These are phyloP conservation scores for Spheniscus mendiculus DNA, from an alignment of 2,113 vertebrate species.

Conservation along the genomic window DNA sequence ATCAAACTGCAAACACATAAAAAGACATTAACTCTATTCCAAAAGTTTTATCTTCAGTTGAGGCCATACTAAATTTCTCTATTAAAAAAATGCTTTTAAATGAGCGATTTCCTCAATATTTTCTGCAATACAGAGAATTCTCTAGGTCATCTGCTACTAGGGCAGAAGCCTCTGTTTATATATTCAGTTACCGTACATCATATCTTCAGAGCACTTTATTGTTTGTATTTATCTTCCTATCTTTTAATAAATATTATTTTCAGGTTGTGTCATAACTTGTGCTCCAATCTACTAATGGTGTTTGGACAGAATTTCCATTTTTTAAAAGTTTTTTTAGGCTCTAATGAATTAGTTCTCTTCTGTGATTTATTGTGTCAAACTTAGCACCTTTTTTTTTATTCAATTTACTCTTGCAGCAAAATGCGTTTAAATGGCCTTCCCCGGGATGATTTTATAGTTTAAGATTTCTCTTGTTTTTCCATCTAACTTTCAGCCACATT, in stretches of 20 bases:
- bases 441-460: background rate
- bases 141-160: background rate
- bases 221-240: background rate
- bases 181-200: background rate
- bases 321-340: background rate
- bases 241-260: background rate
- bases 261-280: background rate
- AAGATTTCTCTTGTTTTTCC: background rate
- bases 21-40: background rate
- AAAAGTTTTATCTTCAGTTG: background rate
- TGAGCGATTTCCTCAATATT: background rate
- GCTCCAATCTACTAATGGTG: background rate
- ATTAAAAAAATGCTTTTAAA: background rate
- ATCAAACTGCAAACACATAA: background rate
- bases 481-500: background rate
- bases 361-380: background rate
- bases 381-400: background rate
- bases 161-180: background rate
- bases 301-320: background rate
- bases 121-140: background rate
- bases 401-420: background rate
- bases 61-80: background rate
- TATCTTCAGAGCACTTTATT: background rate
- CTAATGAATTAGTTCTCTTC: slow-evolving; percentile 10
- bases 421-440: background rate